Base-by-base conservation (phyloP, 1,140 invertebrate genomes). In the Scaptomyza montana region DNA sequence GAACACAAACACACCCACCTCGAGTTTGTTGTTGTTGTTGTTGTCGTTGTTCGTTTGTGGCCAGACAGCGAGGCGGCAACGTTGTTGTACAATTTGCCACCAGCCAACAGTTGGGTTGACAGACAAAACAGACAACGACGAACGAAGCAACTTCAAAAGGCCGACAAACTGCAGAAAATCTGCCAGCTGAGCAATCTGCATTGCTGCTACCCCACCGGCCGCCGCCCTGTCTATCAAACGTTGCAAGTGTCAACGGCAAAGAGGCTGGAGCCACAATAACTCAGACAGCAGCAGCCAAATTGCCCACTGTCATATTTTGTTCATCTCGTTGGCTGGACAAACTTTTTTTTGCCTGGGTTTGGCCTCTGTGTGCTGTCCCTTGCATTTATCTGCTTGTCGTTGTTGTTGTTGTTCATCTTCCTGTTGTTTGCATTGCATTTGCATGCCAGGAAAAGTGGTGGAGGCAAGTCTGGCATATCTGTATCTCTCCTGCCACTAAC, bases 61-160 rank as follows among this genome's bases (percentile, higher is more conserved):
- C 9, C 75, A 82, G 79, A 81, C 79, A 78, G 57, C 49, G 57
- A 67, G 79, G 79, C 79, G 78, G 57, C 79, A 70, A 60, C 57
- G 69, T 80, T 78, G 76, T 72, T 61, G 54, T 51, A 39, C 65
- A 69, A 69, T 69, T 69, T 69, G 65, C 57, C 57, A 47, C 12
- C 16, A 57, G 55, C 61, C 53, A 19, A 13, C 30, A 54, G 53
- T 36, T 54, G 30, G 51, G 51, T 36, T 1, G 33, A 36, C 33
- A 36, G 33, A 36, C 47, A 51, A 28, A 39, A 19, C 60, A 51
- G 60, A 36, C 33, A 30, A 46, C 39, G 12, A 36, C 33, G 39
- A 81, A 36, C 33, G 7, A 39, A 43, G 10, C 76, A 76, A 80
- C 81, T 86, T 85, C 81, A 85, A 86, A 84, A 85, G 81, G 78